Conservation (phyloP, 2,113 vertebrate genomes). For the Mustelus asterias region DNA sequence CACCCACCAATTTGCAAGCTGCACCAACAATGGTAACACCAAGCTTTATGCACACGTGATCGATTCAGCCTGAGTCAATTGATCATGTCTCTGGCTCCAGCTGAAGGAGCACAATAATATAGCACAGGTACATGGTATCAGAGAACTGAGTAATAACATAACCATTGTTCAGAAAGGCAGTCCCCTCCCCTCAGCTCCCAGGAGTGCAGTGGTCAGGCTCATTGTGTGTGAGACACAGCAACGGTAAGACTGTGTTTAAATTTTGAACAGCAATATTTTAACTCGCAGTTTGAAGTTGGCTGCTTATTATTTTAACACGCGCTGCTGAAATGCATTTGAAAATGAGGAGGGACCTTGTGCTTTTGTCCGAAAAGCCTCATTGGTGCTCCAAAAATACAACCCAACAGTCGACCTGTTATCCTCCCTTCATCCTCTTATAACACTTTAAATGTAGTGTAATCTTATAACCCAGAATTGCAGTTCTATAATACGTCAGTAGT, state of each 20-base stretch:
- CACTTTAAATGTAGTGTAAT: conserved; percentile 16
- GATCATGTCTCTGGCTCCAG: not conserved
- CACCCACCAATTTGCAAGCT: not conserved
- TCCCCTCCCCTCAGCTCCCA: no score
- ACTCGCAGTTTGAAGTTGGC: not conserved
- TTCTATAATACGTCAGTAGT: conserved; percentile 24
- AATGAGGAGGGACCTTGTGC: no score
- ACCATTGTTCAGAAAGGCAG: not conserved
- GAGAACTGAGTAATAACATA: not conserved
- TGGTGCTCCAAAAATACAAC: conserved; percentile 21
- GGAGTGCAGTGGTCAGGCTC: not conserved
- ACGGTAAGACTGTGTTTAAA: not conserved
- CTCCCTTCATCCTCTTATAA: conserved; percentile 23
- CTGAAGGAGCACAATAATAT: not conserved
- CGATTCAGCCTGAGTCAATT: not conserved
- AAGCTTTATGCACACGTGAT: not conserved
- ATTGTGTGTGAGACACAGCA: not conserved
- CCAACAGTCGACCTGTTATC: not conserved
- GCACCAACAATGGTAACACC: not conserved
- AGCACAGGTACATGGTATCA: not conserved
- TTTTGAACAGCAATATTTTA: not conserved
- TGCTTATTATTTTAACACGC: not conserved
- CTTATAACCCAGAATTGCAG: conserved; percentile 22
- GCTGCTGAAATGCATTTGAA: not conserved
- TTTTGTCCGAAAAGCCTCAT: not conserved